phyloP scores from a whole-genome alignment of 1,140 invertebrate genomes.

The Drosophila pectinifera region DNA sequence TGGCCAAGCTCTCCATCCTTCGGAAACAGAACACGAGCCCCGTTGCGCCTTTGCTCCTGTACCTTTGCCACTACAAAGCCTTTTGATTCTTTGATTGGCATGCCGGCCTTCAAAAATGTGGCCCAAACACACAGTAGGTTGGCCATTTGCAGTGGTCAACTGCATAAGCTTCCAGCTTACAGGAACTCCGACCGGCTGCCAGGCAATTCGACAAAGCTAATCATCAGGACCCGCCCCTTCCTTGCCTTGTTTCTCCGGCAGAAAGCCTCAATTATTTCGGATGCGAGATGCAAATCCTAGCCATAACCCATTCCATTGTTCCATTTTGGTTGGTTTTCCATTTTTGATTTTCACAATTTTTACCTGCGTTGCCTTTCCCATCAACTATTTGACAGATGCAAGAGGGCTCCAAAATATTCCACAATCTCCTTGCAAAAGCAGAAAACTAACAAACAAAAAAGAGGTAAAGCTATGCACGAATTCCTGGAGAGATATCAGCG shows the following conservation, averaged over 20 bases:
- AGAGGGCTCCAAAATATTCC: background rate
- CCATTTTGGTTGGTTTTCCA: conserved; percentile 3
- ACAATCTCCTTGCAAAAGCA: background rate
- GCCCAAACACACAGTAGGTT: conserved; percentile 1
- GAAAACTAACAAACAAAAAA: background rate
- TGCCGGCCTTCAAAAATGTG: conserved; percentile 10
- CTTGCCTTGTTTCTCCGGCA: conserved; percentile 2
- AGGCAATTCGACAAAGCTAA: conserved; percentile 45
- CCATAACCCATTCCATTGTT: background rate
- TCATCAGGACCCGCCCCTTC: conserved; percentile 10
- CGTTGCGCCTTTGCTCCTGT: background rate
- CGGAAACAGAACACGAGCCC: background rate
- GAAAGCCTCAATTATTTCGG: conserved; percentile 14
- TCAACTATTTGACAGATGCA: background rate
- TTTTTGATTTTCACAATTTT: conserved; percentile 17
- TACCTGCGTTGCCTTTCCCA: background rate
- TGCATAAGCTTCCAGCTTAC: conserved; percentile 9
- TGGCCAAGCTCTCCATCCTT: no score
- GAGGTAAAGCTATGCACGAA: conserved; percentile 2
- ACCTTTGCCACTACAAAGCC: background rate
- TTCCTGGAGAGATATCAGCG: background rate
- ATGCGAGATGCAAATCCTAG: conserved; percentile 9
- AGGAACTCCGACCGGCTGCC: conserved; percentile 11
- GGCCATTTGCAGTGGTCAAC: conserved; percentile 3
- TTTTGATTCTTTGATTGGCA: conserved; percentile 7